Evolutionary conservation across 2,797 vertebrate genomes (phyloP).

Genomic region (Periophthalmus magnuspinnatus): DNA sequence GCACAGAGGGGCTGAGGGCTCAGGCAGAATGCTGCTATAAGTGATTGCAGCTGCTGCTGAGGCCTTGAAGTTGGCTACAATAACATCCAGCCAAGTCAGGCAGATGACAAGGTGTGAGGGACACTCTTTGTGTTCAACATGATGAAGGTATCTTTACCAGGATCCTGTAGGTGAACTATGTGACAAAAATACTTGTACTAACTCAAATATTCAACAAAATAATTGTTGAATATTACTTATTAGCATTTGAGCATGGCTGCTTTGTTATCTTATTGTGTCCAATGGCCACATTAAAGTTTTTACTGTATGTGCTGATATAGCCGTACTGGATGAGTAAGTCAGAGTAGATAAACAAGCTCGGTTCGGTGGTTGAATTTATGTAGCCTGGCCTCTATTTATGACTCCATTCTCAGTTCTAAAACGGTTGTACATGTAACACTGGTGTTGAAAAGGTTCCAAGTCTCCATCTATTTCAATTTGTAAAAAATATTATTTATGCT

Average conservation of each 20-base stretch:
- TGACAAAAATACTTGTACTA: constrained; percentile 17
- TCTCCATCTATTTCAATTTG: neutral
- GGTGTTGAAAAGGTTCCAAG: neutral
- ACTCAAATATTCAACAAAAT: neutral
- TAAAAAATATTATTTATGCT: neutral
- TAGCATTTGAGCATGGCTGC: neutral
- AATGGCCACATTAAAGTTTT: neutral
- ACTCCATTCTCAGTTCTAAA: too few relatives aligned
- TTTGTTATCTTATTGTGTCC: neutral
- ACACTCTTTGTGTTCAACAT: constrained; percentile 68
- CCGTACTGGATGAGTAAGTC: neutral
- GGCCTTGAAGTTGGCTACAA: constrained; percentile 82
- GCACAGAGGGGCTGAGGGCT: constrained; percentile 64
- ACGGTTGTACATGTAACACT: neutral
- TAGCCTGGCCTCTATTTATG: neutral
- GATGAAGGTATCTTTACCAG: constrained; percentile 52
- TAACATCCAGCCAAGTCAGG: constrained; percentile 77
- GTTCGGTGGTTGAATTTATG: neutral
- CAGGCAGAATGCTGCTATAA: constrained; percentile 72
- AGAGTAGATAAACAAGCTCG: neutral
- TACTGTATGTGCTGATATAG: neutral
- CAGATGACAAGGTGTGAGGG: constrained; percentile 77
- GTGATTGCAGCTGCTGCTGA: constrained; percentile 79
- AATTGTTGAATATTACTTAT: neutral
- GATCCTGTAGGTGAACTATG: constrained; percentile 33